Percentiles rank a stretch among this genome's conserved stretches.
Conservation (phyloP, 2,888 invertebrate species). For the Andrena camellia region DNA sequence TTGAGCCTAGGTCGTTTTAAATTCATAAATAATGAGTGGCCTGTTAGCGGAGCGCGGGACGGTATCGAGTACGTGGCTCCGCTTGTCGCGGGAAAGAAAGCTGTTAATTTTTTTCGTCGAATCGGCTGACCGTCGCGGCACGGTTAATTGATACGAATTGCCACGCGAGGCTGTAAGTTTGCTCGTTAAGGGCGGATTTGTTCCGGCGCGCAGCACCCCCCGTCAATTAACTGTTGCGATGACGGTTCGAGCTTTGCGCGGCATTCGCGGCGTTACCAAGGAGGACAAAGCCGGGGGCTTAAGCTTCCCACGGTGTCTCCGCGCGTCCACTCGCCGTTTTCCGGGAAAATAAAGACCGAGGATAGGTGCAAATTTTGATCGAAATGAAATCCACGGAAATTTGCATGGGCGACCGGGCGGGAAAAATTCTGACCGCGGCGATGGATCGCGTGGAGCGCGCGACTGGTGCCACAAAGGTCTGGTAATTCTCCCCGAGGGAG, state of each 20-base stretch:
- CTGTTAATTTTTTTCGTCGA: slow-evolving; percentile 74
- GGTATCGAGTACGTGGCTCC: slow-evolving; percentile 51
- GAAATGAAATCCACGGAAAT: background rate
- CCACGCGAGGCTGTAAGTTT: slow-evolving; percentile 65
- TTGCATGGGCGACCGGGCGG: background rate
- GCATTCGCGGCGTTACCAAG: slow-evolving; percentile 28
- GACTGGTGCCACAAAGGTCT: slow-evolving; percentile 1
- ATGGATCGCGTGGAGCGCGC: background rate
- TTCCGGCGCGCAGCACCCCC: slow-evolving; percentile 58
- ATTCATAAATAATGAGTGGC: slow-evolving; percentile 80
- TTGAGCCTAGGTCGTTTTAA: slow-evolving; percentile 73
- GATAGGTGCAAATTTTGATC: too few species aligned
- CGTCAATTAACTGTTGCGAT: slow-evolving; percentile 68
- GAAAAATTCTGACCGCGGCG: background rate
- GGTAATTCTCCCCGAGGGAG: slow-evolving; percentile 3
- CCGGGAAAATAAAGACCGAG: too few species aligned
- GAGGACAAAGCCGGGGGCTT: slow-evolving; percentile 17
- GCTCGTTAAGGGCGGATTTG: slow-evolving; percentile 64
- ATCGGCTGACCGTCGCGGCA: slow-evolving; percentile 72
- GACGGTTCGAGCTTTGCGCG: slow-evolving; percentile 12
- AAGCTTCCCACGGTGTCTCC: background rate
- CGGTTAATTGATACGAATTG: slow-evolving; percentile 81
- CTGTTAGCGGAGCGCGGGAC: slow-evolving; percentile 63
- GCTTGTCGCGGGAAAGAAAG: slow-evolving; percentile 26
- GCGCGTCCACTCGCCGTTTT: background rate